Conservation (phyloP, 2,113 vertebrate species). For the Sphyrna mokarran region DNA sequence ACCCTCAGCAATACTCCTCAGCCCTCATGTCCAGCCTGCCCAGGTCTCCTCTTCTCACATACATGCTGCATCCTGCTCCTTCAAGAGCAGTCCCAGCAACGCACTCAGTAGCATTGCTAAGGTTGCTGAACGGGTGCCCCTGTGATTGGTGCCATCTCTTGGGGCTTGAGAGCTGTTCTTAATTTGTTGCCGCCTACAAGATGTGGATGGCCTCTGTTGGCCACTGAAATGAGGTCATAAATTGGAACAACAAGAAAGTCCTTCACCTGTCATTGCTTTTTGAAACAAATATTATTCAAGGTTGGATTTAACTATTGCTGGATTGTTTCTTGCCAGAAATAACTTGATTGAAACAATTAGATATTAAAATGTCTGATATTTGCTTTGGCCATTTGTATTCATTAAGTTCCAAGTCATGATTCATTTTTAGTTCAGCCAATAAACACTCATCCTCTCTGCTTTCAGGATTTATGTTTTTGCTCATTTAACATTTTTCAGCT, state of each 20-base stretch:
- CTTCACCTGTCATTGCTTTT: neutral
- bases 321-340: neutral
- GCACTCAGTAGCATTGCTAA: no score
- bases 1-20: no score
- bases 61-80: no score
- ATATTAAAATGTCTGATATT: neutral
- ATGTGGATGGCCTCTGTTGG: no score
- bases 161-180: no score
- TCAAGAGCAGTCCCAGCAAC: no score
- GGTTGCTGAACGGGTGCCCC: no score
- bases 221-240: neutral
- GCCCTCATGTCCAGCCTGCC: no score
- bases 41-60: no score
- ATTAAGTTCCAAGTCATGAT: neutral
- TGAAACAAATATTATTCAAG: neutral
- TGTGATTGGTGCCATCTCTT: no score
- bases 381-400: neutral
- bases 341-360: neutral
- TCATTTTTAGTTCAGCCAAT: neutral
- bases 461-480: neutral
- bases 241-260: neutral
- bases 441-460: neutral
- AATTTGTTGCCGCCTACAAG: no score
- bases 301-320: neutral
- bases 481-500: neutral